Evolutionary conservation across 2,113 vertebrate genomes (phyloP), one percentile per base, ranked within the genome.

Genomic region (Hemicordylus capensis): DNA sequence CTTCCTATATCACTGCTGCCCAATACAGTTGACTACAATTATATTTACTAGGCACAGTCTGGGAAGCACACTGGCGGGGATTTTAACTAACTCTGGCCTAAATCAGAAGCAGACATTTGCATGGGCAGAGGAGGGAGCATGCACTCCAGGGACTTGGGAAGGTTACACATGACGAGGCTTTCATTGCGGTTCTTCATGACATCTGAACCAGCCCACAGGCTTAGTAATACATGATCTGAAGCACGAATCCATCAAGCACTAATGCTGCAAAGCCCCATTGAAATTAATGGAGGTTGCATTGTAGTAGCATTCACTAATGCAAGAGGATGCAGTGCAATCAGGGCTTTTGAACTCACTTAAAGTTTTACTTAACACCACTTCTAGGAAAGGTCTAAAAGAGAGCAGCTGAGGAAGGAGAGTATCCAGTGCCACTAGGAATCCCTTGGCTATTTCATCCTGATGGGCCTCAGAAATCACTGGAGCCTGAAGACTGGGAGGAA

Each of bases 371-470:
- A 99, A 95, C 44, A 98, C 97, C 39, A 79, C 93, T 63, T 99
- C 97, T 85, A 95, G 85, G 24, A 99, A 99, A 64, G 97, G 88
- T 28, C 89, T 95, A 66, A 97, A 96, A 64, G 96, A 82, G 84
- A 99, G 87, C 81, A 99, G 95, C 59, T 98, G 97, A 2, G 87
- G 92, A 93, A 99, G 74, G 58, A 99, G 96, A 8, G 96, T 95
- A 44, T 98, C 97, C 95, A 99, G 93, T 66, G 96, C 95, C 87
- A 98, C 96, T 39, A 98, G 93, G 85, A 98, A 97, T n/a, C 95
- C 91, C 1, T 74, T 91, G 5, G 91, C 96, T 90, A 99, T 93
- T 94, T 99, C 98, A 86, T 97, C 96, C 37, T 66, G 93, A 42
- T 97, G 96, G 81, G 86, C 83, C 6, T 94, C 77, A 0, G 94